phyloP scores from a whole-genome alignment of 1,140 invertebrate species.

The Ooceraea biroi region DNA sequence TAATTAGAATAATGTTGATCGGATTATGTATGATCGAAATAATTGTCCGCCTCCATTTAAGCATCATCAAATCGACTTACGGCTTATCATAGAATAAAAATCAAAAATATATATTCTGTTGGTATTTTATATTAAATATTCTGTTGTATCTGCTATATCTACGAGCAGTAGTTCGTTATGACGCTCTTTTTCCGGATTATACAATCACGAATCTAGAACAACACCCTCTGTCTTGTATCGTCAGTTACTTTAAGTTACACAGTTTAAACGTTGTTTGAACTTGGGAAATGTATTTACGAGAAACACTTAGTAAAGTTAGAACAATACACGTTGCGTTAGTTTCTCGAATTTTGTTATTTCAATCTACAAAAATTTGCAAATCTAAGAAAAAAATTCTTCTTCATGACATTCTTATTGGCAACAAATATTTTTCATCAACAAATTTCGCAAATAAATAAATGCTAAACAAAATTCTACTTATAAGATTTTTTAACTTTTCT shows the following conservation, averaged over 20 bases:
- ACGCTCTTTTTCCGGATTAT: conserved; percentile 17
- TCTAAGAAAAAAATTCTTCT: background rate
- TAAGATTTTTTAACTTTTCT: background rate
- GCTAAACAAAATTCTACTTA: background rate
- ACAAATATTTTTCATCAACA: background rate
- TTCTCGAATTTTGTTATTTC: no score
- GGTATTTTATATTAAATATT: conserved; percentile 68
- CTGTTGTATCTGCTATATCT: conserved; percentile 64
- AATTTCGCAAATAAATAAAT: conserved; percentile 5
- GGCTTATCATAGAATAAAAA: conserved; percentile 76
- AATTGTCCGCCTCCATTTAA: conserved; percentile 35
- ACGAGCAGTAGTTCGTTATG: conserved; percentile 36
- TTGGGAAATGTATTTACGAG: background rate
- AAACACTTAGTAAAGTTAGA: background rate
- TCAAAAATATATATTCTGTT: conserved; percentile 76
- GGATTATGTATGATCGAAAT: conserved; percentile 64
- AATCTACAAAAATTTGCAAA: background rate
- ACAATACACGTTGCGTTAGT: no score
- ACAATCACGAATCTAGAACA: conserved; percentile 30
- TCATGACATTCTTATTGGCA: background rate
- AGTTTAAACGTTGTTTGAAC: background rate
- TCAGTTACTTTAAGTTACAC: conserved; percentile 17
- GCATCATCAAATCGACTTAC: conserved; percentile 47
- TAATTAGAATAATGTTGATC: conserved; percentile 19
- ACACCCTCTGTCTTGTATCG: conserved; percentile 28